Evolutionary conservation across 2,113 vertebrate species (phyloP).

Genomic region (Dicerorhinus sumatrensis): DNA sequence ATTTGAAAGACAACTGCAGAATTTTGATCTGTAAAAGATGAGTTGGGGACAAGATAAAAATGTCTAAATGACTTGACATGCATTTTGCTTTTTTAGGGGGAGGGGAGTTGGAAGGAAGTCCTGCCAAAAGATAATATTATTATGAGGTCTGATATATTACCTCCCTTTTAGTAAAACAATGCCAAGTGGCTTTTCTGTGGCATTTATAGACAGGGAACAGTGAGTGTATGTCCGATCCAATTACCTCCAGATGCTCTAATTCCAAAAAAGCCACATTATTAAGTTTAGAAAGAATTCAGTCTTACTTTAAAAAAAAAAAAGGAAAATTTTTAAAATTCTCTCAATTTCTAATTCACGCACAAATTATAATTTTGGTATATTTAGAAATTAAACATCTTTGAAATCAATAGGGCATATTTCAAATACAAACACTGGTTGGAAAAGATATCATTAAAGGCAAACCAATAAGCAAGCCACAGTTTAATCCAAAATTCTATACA

Average conservation of each 20-base stretch:
- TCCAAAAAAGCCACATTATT: slow-evolving; percentile 42
- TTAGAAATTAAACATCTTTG: slow-evolving; percentile 35
- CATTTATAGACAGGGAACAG: slow-evolving; percentile 35
- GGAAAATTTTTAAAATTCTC: slow-evolving; percentile 38
- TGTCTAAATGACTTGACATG: neutral
- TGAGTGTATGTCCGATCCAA: neutral
- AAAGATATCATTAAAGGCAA: neutral
- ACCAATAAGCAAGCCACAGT: neutral
- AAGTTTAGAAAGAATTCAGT: slow-evolving; percentile 36
- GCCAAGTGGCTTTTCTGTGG: neutral
- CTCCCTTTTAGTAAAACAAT: slow-evolving; percentile 42
- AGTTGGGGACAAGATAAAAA: neutral
- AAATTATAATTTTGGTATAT: slow-evolving; percentile 13
- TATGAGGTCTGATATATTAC: neutral
- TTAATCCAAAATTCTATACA: neutral
- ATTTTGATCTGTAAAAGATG: neutral
- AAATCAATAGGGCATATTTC: neutral
- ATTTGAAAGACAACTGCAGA: neutral
- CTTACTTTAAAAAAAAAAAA: slow-evolving; percentile 53
- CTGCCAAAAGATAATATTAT: neutral
- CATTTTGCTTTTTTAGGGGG: neutral
- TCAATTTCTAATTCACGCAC: slow-evolving; percentile 4
- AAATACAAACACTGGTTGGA: slow-evolving; percentile 27
- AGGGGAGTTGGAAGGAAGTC: neutral
- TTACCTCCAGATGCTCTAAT: slow-evolving; percentile 34